Evolutionary conservation across 1,140 invertebrate genomes (phyloP), one percentile per base, ranked within the genome.

Genomic region (Hetaerina americana): DNA sequence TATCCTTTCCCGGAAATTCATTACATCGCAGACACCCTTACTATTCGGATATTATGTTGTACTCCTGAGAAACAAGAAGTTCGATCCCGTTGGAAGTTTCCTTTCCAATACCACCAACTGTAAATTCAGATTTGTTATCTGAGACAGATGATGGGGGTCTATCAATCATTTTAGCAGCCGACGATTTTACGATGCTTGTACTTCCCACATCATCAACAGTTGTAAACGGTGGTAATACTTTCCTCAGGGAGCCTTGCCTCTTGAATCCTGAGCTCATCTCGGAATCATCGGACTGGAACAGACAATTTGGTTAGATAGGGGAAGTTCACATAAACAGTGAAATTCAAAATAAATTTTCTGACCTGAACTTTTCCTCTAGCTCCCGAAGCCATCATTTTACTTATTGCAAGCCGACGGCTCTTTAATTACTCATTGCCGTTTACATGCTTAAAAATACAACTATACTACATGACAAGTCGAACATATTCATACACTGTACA

Each of bases 1-100:
- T 29, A 29, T 27, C 27, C 28, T 72, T 72, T 71, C 75, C 25
- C 18, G 15, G 66, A 57, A 2, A 69, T 27, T 6, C 18, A 40
- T 26, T 66, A 1, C 40, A n/a, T 22, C 27, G 24, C 28, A 27
- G 26, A 49, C 0, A 68, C 24, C 66, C 22, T 27, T 25, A 28
- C 40, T 57, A 57, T 57, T 57, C 40, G 22, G 40, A 57, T 3
- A 26, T 66, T 22, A 70, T 27, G 6, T 26, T 22, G 26, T 27
- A 70, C 5, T 29, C 28, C 2, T 24, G 6, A 70, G n/a, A 70
- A 3, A 68, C 6, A 72, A 24, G 15, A 6, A 26, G 12, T 28
- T 72, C 49, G 28, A 29, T 71, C 0, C 3, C 31, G 5, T 70
- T 5, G 24, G 28, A n/a, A 18, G 22, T n/a, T 3, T 12, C 10